Evolutionary conservation across 2,113 vertebrate species (phyloP), one percentile per base, ranked within the genome.

Genomic region (Epinephelus lanceolatus): DNA sequence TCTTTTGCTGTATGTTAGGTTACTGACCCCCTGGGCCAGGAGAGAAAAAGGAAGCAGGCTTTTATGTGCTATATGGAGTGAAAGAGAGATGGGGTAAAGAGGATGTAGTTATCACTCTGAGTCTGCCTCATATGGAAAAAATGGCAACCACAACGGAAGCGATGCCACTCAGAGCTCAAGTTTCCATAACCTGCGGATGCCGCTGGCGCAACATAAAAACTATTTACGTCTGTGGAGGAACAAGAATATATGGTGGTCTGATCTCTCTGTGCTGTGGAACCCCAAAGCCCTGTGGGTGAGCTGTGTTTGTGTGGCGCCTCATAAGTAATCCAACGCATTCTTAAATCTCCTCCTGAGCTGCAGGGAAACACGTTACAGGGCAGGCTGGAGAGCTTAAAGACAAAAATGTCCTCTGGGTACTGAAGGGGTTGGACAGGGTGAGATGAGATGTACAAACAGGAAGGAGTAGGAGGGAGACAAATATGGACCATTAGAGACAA

Each of bases 141-240:
- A 90, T 86, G 80, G 84, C 78, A 87, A 82, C 56, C 27, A 65
- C 83, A 91, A 81, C 25, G 77, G 81, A 89, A 91, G 80, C 70
- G 3, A 81, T 78, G 77, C 72, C 78, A 67, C 81, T 76, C 74
- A 76, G 30, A 71, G 89, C 80, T 91, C 66, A 27, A 65, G 72
- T 92, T 90, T 89, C 83, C 74, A 88, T 65, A 88, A 92, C 81
- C 85, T 86, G 79, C 21, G 42, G 81, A 88, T 78, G 84, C 89
- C 71, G 30, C 45, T 47, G 66, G 78, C 66, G 45, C 82, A 75
- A 86, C 88, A 74, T 71, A 66, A 82, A 85, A 85, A 81, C 92
- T 89, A 93, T 94, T 95, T 94, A 81, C 59, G 84, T 84, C 75
- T 61, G 71, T 2, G 56, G 81, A 75, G 75, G 83, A 86, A 86